phyloP scores from a whole-genome alignment of 2,797 vertebrate genomes.

The Corythornis leucogaster region DNA sequence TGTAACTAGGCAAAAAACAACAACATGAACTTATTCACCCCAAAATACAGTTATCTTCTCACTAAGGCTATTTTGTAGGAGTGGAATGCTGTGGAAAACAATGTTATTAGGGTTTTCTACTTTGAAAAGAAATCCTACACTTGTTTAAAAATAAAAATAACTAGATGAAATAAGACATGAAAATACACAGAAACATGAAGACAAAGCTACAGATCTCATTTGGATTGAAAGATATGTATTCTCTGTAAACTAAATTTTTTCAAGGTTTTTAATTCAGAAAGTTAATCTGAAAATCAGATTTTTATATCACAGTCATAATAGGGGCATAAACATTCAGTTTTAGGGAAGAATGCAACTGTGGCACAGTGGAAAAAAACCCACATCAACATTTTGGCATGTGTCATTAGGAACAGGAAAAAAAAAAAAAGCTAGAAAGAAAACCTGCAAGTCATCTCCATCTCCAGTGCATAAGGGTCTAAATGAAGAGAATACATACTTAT shows the following conservation, averaged over 20 bases:
- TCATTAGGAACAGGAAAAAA: neutral
- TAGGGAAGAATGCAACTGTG: neutral
- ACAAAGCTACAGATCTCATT: neutral
- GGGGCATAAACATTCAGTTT: neutral
- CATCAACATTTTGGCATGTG: neutral
- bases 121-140: neutral
- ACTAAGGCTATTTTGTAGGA: neutral
- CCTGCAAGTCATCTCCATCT: neutral
- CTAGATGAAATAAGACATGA: neutral
- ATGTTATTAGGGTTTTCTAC: neutral
- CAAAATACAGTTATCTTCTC: fast-evolving
- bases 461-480: neutral
- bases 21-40: neutral
- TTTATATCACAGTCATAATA: neutral
- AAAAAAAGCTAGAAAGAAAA: neutral
- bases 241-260: neutral
- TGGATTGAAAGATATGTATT: neutral
- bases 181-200: neutral
- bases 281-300: neutral
- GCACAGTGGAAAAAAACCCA: neutral
- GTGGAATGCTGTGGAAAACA: neutral
- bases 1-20: neutral
- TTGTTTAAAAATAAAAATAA: neutral
- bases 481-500: too few relatives aligned
- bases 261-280: neutral